phyloP scores from a whole-genome alignment of 2,888 invertebrate genomes.

The Cyclophora punctaria region DNA sequence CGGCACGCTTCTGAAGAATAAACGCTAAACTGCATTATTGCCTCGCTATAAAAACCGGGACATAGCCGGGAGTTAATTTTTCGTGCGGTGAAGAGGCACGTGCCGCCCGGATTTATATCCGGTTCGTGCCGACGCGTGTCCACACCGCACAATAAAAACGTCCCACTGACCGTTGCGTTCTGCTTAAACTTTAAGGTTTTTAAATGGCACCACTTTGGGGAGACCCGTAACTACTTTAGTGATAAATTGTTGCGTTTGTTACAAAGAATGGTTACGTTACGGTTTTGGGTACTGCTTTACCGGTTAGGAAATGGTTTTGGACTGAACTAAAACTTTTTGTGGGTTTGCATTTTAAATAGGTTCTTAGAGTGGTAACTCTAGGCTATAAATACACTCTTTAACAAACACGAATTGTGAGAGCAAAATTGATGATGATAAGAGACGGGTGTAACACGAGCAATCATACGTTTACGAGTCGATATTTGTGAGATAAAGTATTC shows the following conservation, averaged over 20 bases:
- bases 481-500: background rate
- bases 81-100: conserved; percentile 44
- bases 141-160: conserved; percentile 41
- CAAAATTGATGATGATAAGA: no score
- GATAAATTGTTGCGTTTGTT: conserved; percentile 4
- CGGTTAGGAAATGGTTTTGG: no score
- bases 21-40: conserved; percentile 40
- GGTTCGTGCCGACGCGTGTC: conserved; percentile 28
- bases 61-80: conserved; percentile 49
- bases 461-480: background rate
- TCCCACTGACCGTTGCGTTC: conserved; percentile 24
- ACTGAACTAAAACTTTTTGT: no score
- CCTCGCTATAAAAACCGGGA: conserved; percentile 38
- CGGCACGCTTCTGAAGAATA: conserved; percentile 33
- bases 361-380: no score
- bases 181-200: conserved; percentile 10
- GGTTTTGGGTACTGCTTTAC: no score
- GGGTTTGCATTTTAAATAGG: no score
- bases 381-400: no score
- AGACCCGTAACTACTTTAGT: conserved; percentile 8
- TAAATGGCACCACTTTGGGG: conserved; percentile 9
- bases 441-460: no score
- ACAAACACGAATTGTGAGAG: no score
- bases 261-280: background rate
- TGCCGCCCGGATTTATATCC: conserved; percentile 45